Evolutionary conservation across 2,113 vertebrate genomes (phyloP).

Genomic region (Notothenia rossii): DNA sequence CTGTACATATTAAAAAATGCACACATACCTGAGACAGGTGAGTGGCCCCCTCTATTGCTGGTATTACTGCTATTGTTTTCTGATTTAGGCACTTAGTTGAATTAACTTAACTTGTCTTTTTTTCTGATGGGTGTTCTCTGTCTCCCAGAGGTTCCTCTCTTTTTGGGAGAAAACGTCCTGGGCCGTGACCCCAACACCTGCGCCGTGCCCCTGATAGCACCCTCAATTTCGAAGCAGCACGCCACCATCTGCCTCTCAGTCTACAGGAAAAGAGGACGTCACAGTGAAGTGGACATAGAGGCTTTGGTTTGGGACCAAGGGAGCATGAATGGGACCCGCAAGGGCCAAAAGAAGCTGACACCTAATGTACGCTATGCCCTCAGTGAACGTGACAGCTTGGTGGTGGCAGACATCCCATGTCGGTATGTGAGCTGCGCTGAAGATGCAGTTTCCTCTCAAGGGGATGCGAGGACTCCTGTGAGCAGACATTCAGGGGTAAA

Average conservation of each 20-base stretch:
- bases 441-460: conserved; percentile 22
- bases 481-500: conserved; percentile 27
- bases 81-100: not conserved
- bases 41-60: conserved; percentile 6
- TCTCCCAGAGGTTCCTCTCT: conserved; percentile 86
- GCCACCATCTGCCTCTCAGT: conserved; percentile 86
- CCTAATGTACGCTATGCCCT: conserved; percentile 87
- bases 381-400: conserved; percentile 83
- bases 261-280: conserved; percentile 77
- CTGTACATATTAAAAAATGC: conserved; percentile 82
- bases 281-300: conserved; percentile 72
- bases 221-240: conserved; percentile 89
- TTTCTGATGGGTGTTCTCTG: not conserved
- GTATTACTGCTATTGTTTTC: not conserved
- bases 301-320: conserved; percentile 87
- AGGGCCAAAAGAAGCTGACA: conserved; percentile 81
- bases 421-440: conserved; percentile 76
- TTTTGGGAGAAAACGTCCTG: conserved; percentile 87
- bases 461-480: not conserved
- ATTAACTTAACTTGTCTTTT: not conserved
- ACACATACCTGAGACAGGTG: conserved; percentile 81
- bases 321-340: conserved; percentile 91
- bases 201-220: conserved; percentile 79
- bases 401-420: conserved; percentile 90
- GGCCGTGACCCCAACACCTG: conserved; percentile 87